phyloP scores from a whole-genome alignment of 2,888 invertebrate genomes.

The Cartodere bifasciata region DNA sequence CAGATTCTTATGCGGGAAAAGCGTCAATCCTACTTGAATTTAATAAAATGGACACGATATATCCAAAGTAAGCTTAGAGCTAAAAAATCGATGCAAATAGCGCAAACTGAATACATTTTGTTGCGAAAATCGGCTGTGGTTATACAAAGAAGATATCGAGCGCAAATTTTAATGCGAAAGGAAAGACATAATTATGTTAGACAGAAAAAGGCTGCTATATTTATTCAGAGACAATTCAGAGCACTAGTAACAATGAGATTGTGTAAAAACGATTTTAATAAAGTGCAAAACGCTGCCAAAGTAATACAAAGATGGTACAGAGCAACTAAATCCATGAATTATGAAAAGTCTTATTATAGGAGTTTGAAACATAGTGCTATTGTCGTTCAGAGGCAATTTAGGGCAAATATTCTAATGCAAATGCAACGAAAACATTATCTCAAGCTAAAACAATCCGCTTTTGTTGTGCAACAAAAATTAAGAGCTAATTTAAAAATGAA shows the following conservation, averaged over 20 bases:
- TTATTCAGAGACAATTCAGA: constrained; percentile 37
- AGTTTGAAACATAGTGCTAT: constrained; percentile 22
- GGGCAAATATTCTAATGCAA: constrained; percentile 19
- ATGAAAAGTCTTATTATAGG: constrained; percentile 21
- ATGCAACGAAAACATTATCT: constrained; percentile 11
- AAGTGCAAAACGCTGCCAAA: constrained; percentile 25
- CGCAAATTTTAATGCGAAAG: constrained; percentile 31
- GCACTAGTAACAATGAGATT: constrained; percentile 30
- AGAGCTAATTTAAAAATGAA: constrained; percentile 27
- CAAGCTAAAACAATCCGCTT: constrained; percentile 25
- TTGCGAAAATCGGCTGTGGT: constrained; percentile 31
- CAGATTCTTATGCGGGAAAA: neutral
- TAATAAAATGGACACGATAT: constrained; percentile 20
- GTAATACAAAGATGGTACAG: constrained; percentile 29
- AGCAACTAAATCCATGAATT: constrained; percentile 16
- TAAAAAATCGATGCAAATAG: constrained; percentile 12
- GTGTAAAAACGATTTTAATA: constrained; percentile 23
- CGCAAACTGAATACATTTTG: constrained; percentile 13
- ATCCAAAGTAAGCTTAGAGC: constrained; percentile 16
- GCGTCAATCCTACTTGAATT: constrained; percentile 13
- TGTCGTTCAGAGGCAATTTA: constrained; percentile 19
- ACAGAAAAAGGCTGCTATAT: constrained; percentile 31
- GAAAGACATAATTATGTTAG: constrained; percentile 32
- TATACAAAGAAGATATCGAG: constrained; percentile 42
- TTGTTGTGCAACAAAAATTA: constrained; percentile 20